These are phyloP conservation scores for Caranx ignobilis DNA, from an alignment of 2,113 vertebrate species.

Conservation along the genomic window DNA sequence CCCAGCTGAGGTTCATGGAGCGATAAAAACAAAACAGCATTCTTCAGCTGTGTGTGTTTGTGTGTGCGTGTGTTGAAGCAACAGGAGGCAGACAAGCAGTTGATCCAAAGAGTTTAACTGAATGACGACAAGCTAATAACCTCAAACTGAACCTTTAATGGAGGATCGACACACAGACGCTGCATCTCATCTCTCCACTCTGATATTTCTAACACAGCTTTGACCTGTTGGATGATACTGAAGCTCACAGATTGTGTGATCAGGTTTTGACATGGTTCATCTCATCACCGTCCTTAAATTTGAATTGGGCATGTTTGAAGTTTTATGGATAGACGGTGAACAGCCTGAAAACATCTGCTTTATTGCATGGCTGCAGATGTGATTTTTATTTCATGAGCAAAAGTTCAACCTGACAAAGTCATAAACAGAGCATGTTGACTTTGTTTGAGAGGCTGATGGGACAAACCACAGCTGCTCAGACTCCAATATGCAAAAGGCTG, in stretches of 20 bases:
- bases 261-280: neutral
- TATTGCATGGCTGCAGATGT: neutral
- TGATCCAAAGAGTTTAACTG: conserved; percentile 41
- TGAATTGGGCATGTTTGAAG: neutral
- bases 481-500: neutral
- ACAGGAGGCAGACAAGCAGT: conserved; percentile 26
- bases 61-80: conserved; percentile 27
- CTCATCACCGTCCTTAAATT: neutral
- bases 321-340: neutral
- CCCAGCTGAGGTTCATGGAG: conserved; percentile 68
- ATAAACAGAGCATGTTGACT: neutral
- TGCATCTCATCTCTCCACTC: neutral
- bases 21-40: conserved; percentile 61
- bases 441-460: neutral
- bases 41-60: conserved; percentile 33
- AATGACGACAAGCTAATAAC: conserved; percentile 35
- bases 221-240: neutral
- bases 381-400: neutral
- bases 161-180: neutral
- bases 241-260: neutral
- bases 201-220: neutral
- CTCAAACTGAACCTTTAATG: conserved; percentile 1
- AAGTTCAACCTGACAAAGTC: neutral
- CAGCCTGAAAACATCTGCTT: neutral
- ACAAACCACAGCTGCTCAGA: conserved; percentile 5